These are phyloP conservation scores for Chloroceryle aenea DNA, from an alignment of 2,113 vertebrate genomes.

Conservation along the genomic window DNA sequence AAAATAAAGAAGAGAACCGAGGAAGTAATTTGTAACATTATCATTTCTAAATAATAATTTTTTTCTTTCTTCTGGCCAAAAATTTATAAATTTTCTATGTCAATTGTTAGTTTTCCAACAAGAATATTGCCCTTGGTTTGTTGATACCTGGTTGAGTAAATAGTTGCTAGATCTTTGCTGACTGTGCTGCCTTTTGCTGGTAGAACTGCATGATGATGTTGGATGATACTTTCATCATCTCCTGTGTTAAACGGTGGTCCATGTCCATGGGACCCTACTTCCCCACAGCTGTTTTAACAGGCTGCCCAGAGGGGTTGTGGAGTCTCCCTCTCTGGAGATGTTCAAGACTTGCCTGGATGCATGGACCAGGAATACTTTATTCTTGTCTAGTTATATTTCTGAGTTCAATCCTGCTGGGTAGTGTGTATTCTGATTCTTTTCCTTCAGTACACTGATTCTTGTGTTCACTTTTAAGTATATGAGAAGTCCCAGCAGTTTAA, in stretches of 20 bases:
- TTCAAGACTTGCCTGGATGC: too few species aligned
- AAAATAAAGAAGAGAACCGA: neutral
- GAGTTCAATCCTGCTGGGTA: neutral
- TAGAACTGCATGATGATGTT: neutral
- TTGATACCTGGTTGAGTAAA: neutral
- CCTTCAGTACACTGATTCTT: neutral
- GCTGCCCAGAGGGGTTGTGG: too few species aligned
- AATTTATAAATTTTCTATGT: neutral
- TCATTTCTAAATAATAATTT: neutral
- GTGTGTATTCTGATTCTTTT: neutral
- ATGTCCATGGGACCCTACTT: neutral
- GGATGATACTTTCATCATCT: neutral
- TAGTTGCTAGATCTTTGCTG: neutral
- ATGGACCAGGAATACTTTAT: neutral
- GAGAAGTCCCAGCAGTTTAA: neutral
- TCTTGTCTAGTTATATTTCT: neutral
- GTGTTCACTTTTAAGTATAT: neutral
- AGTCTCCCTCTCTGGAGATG: too few species aligned
- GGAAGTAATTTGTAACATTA: neutral
- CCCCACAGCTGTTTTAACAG: neutral
- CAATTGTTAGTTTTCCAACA: neutral
- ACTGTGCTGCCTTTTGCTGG: neutral
- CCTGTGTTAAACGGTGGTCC: neutral
- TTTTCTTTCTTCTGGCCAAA: neutral
- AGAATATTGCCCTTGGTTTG: neutral